phyloP scores from a whole-genome alignment of 2,113 vertebrate genomes.

The Cheirogaleus medius region DNA sequence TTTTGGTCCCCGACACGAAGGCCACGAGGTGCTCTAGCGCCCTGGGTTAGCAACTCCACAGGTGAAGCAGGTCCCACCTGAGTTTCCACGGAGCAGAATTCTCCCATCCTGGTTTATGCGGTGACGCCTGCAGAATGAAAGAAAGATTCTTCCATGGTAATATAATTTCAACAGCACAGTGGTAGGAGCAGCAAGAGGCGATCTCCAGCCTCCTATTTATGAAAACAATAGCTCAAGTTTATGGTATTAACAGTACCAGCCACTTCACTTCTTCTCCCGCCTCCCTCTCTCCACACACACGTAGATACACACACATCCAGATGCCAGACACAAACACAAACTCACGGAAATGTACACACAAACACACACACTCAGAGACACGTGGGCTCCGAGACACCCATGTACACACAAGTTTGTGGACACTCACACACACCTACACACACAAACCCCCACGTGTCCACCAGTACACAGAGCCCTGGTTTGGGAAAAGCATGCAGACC shows the following conservation, averaged over 20 bases:
- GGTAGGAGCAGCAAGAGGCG: slow-evolving; percentile 29
- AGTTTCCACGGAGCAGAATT: not conserved
- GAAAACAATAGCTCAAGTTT: slow-evolving; percentile 76
- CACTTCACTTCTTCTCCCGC: not conserved
- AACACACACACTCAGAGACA: not conserved
- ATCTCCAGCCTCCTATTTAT: slow-evolving; percentile 62
- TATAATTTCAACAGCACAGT: slow-evolving; percentile 27
- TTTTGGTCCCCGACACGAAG: not conserved
- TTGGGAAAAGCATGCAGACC: slow-evolving; percentile 8
- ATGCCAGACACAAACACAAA: not conserved
- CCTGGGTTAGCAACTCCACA: not conserved
- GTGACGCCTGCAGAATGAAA: not conserved
- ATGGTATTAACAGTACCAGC: slow-evolving; percentile 50
- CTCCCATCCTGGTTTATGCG: not conserved
- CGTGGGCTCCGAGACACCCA: not conserved
- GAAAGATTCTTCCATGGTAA: not conserved
- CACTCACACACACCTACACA: not conserved
- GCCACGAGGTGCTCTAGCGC: accelerated
- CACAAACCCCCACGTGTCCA: not conserved
- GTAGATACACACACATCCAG: not conserved
- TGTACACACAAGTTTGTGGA: not conserved
- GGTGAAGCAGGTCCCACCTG: not conserved
- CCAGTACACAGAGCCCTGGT: not conserved
- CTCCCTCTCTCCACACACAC: not conserved
- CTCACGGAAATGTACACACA: not conserved